These are phyloP conservation scores for Protomyctophum bolini DNA, from an alignment of 2,113 vertebrate species.

Conservation along the genomic window DNA sequence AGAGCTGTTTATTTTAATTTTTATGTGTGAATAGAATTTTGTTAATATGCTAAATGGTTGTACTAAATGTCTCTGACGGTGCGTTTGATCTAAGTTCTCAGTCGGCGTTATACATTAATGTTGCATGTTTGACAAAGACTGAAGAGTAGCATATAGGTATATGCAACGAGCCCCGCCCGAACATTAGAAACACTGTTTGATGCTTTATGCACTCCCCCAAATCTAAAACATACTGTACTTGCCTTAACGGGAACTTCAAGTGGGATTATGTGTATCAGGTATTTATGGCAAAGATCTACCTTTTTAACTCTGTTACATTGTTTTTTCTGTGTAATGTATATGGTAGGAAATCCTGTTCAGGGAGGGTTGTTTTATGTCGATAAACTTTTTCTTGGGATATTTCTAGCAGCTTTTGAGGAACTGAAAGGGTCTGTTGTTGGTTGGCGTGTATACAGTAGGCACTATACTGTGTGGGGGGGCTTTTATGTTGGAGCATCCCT, in stretches of 20 bases:
- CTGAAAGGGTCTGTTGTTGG: neutral
- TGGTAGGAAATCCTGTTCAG: conserved; percentile 48
- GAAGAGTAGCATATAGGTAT: conserved; percentile 68
- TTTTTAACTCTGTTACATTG: conserved; percentile 68
- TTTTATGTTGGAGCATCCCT: conserved; percentile 1
- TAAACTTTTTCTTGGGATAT: conserved; percentile 57
- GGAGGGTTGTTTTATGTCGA: conserved; percentile 53
- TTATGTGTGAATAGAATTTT: conserved; percentile 26
- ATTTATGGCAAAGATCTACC: conserved; percentile 76
- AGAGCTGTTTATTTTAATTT: conserved; percentile 49
- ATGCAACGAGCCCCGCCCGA: conserved; percentile 65
- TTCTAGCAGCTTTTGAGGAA: conserved; percentile 36
- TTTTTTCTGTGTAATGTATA: conserved; percentile 60
- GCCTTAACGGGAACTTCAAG: conserved; percentile 73
- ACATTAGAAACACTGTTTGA: conserved; percentile 61
- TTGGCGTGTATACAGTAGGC: conserved; percentile 10
- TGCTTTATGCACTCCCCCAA: conserved; percentile 73
- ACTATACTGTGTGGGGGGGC: conserved; percentile 4
- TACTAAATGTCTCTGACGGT: conserved; percentile 19
- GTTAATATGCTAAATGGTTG: conserved; percentile 34
- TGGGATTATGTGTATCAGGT: conserved; percentile 71
- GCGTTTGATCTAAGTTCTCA: conserved; percentile 19
- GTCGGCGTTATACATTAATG: conserved; percentile 37
- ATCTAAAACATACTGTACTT: conserved; percentile 70
- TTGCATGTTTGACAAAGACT: conserved; percentile 52